These are phyloP conservation scores for Macrosiphum euphorbiae DNA, from an alignment of 2,888 invertebrate species.

Conservation along the genomic window DNA sequence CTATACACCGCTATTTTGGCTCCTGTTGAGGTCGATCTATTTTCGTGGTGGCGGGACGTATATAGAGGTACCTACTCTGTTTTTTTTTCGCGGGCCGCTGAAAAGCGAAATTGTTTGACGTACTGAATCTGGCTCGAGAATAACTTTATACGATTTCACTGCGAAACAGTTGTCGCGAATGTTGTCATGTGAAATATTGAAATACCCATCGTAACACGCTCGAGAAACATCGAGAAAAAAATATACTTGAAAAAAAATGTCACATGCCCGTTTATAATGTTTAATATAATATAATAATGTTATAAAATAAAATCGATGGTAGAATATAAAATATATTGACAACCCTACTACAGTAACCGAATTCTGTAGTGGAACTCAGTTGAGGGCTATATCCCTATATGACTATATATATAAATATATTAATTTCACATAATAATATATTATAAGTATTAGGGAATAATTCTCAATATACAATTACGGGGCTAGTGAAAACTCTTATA, in stretches of 20 bases:
- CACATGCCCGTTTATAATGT: not conserved
- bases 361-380: not conserved
- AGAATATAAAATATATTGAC: too few relatives aligned
- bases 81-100: not conserved
- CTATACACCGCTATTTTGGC: not conserved
- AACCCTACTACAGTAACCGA: too few relatives aligned
- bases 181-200: too few relatives aligned
- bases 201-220: not conserved
- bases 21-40: slow-evolving; percentile 27
- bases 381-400: too few relatives aligned
- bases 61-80: not conserved
- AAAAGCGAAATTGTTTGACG: not conserved
- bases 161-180: not conserved
- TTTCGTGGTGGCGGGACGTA: not conserved
- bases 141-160: not conserved
- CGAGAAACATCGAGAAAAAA: not conserved
- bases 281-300: not conserved
- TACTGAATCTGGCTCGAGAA: not conserved
- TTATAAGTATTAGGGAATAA: not conserved
- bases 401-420: too few relatives aligned
- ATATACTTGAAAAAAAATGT: not conserved
- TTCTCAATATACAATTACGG: not conserved
- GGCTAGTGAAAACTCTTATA: not conserved
- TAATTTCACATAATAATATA: too few relatives aligned
- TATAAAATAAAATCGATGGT: too few relatives aligned